phyloP scores from a whole-genome alignment of 1,140 invertebrate genomes.

The Bicyclus anynana region DNA sequence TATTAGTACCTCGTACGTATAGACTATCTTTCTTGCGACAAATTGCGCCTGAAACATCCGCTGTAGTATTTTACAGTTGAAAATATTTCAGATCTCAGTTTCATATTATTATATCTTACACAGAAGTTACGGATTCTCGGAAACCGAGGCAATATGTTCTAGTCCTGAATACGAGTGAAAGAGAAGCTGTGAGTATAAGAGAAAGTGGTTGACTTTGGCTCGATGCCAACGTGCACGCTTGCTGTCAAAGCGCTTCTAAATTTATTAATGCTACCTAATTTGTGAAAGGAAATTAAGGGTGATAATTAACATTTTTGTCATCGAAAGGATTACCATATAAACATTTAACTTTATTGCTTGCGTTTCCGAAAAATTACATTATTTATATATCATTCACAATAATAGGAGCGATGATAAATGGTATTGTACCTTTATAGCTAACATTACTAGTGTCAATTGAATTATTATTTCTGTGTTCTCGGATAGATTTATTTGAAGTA shows the following conservation, averaged over 20 bases:
- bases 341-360: constrained; percentile 38
- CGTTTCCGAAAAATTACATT: constrained; percentile 13
- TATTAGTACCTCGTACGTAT: too few species aligned
- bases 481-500: neutral
- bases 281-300: constrained; percentile 57
- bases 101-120: constrained; percentile 31
- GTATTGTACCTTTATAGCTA: neutral
- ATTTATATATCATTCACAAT: constrained; percentile 3
- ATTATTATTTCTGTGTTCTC: neutral
- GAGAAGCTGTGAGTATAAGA: constrained; percentile 44
- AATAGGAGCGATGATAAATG: neutral
- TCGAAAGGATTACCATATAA: constrained; percentile 45
- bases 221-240: constrained; percentile 36
- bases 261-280: constrained; percentile 64
- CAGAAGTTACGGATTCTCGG: constrained; percentile 61
- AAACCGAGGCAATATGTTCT: constrained; percentile 58
- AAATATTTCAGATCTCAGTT: constrained; percentile 59
- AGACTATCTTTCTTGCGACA: too few species aligned
- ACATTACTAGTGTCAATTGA: neutral
- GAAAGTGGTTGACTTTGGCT: constrained; percentile 59
- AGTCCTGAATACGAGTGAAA: constrained; percentile 29
- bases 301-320: constrained; percentile 69
- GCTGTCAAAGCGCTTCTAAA: constrained; percentile 53
- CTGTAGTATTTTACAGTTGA: constrained; percentile 49
- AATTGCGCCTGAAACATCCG: too few species aligned